Base-by-base conservation (phyloP, 2,888 invertebrate genomes). In the Coecobrya sp. region DNA sequence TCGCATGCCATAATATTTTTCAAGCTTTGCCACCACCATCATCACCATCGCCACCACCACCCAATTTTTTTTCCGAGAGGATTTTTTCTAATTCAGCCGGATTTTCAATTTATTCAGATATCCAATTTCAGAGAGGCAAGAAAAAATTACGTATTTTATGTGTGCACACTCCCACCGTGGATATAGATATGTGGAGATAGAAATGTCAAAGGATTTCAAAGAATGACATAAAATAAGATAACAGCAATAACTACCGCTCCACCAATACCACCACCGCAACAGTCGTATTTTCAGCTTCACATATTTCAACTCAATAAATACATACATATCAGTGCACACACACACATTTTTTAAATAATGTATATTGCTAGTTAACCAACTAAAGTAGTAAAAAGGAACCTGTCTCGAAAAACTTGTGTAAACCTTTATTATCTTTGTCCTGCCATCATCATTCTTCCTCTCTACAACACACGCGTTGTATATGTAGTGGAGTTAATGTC, bases 81-180 rank as follows among this genome's bases (percentile, higher is more conserved):
- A 86, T 86, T 52, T 81, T 30, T 81, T 86, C 86, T 86, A 86
- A 86, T 86, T 86, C 86, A 73, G n/a, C 25, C 68, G 79, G 76
- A 76, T 76, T 86, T 76, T 81, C 81, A 89, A 79, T 81, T 79
- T 81, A 89, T 89, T 55, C 87, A 25, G 59, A 79, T 86, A 89
- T 89, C 88, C 81, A 79, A 89, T 89, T 89, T 89, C 88, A 87
- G 22, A 25, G 49, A 22, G 11, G 36, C 22, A 49, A 68, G 62
- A 62, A 65, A 59, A 65, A 65, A 84, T 19, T 81, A 52, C n/a
- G 59, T 55, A 55, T 55, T 81, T 59, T 81, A 59, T 81, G 81
- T 13, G 13, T 30, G 30, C 36, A 36, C 30, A 30, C 22, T 4
- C 25, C 16, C 25, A 7, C 8, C 10, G 4, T 36, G 7, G 36